Conservation (phyloP, 2,113 vertebrate species). For the Chionodraco myersi region DNA sequence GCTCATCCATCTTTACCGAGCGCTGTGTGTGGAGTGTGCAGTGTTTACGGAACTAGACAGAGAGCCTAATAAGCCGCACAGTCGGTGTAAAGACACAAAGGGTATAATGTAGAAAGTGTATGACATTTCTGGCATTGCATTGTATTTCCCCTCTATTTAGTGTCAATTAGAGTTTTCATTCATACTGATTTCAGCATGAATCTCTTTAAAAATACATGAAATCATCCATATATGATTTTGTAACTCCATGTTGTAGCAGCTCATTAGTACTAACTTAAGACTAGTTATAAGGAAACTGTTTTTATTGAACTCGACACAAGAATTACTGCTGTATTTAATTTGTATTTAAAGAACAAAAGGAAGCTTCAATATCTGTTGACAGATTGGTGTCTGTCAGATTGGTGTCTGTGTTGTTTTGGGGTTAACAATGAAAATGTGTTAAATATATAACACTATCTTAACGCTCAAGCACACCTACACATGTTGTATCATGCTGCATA, state of each 20-base stretch:
- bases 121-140: conserved; percentile 17
- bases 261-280: conserved; percentile 59
- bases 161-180: background rate
- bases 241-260: conserved; percentile 25
- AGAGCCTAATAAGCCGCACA: conserved; percentile 70
- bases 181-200: too few relatives aligned
- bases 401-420: conserved; percentile 39
- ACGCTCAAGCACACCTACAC: conserved; percentile 25
- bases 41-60: conserved; percentile 70
- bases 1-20: conserved; percentile 88
- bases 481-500: conserved; percentile 19
- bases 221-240: conserved; percentile 14
- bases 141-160: conserved; percentile 16
- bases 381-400: conserved; percentile 52
- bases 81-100: conserved; percentile 47
- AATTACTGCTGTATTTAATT: conserved; percentile 70
- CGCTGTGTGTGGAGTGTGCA: conserved; percentile 58
- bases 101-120: conserved; percentile 13
- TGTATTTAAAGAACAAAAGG: conserved; percentile 69
- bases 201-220: background rate
- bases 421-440: conserved; percentile 12
- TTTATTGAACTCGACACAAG: conserved; percentile 68
- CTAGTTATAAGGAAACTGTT: conserved; percentile 50
- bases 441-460: conserved; percentile 13
- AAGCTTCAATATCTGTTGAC: conserved; percentile 65